phyloP scores from a whole-genome alignment of 2,888 invertebrate species.

The Acanthosepion lycidas region DNA sequence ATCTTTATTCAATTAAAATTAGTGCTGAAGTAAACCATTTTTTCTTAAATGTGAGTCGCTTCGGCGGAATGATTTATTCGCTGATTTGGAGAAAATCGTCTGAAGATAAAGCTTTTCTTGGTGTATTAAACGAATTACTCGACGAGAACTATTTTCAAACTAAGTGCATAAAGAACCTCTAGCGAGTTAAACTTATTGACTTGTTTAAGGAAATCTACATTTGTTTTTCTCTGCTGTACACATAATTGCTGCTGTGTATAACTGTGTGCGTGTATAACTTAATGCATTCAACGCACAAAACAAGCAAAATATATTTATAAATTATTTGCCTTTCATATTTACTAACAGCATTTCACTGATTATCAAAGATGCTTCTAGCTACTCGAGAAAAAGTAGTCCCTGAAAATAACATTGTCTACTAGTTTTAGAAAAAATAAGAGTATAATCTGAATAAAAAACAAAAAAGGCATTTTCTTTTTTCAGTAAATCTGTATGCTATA shows the following conservation, averaged over 20 bases:
- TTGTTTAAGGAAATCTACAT: neutral
- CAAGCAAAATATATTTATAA: neutral
- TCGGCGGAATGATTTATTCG: neutral
- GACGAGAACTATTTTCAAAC: neutral
- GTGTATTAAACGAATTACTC: neutral
- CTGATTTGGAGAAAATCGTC: neutral
- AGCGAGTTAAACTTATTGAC: neutral
- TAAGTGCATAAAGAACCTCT: neutral
- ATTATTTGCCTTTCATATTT: neutral
- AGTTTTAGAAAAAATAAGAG: too few species aligned
- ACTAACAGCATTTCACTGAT: neutral
- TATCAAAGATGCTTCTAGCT: too few species aligned
- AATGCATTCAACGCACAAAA: neutral
- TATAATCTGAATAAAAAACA: too few species aligned
- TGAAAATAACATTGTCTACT: too few species aligned
- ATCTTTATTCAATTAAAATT: neutral
- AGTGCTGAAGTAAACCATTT: neutral
- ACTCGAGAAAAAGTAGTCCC: too few species aligned
- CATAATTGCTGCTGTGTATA: neutral
- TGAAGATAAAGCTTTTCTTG: neutral
- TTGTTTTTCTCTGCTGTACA: neutral
- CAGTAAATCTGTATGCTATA: too few species aligned
- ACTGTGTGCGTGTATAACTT: neutral
- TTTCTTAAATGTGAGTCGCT: neutral
- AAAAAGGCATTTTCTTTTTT: too few species aligned